Evolutionary conservation across 1,140 invertebrate species (phyloP).

Genomic region (Helicoverpa zea): DNA sequence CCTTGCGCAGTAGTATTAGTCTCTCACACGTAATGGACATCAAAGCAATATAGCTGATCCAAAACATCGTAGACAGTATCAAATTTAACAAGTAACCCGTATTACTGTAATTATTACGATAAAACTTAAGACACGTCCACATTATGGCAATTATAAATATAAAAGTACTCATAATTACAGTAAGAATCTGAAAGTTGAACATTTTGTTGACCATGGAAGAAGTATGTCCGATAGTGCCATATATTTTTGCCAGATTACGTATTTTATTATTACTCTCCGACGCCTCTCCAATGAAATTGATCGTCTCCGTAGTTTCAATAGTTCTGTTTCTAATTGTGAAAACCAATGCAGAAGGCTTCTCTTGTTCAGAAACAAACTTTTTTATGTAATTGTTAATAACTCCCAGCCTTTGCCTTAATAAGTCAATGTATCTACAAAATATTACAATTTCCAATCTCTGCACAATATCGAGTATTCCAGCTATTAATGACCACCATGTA

Average conservation of each 20-base stretch:
- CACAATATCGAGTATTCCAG: neutral
- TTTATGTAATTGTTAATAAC: slow-evolving; percentile 66
- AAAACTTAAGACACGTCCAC: slow-evolving; percentile 67
- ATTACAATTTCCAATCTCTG: slow-evolving; percentile 60
- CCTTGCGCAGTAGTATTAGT: slow-evolving; percentile 53
- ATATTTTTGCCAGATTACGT: slow-evolving; percentile 59
- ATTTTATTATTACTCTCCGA: slow-evolving; percentile 64
- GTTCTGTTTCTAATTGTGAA: slow-evolving; percentile 50
- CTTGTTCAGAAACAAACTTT: slow-evolving; percentile 58
- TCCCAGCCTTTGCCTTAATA: slow-evolving; percentile 58
- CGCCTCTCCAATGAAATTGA: slow-evolving; percentile 60
- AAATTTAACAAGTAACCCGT: slow-evolving; percentile 54
- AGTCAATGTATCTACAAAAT: slow-evolving; percentile 64
- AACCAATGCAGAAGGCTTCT: slow-evolving; percentile 36
- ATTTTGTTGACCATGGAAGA: slow-evolving; percentile 63
- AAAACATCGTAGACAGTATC: slow-evolving; percentile 57
- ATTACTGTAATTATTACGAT: slow-evolving; percentile 41
- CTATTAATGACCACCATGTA: neutral
- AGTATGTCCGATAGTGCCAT: slow-evolving; percentile 63
- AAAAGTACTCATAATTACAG: slow-evolving; percentile 66
- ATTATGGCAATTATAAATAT: slow-evolving; percentile 66
- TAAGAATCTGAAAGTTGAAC: slow-evolving; percentile 71
- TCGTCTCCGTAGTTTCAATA: slow-evolving; percentile 22
- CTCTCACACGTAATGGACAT: slow-evolving; percentile 57
- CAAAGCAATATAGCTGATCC: slow-evolving; percentile 60